Evolutionary conservation across 2,888 invertebrate genomes (phyloP).

Genomic region (Apamea sordens): DNA sequence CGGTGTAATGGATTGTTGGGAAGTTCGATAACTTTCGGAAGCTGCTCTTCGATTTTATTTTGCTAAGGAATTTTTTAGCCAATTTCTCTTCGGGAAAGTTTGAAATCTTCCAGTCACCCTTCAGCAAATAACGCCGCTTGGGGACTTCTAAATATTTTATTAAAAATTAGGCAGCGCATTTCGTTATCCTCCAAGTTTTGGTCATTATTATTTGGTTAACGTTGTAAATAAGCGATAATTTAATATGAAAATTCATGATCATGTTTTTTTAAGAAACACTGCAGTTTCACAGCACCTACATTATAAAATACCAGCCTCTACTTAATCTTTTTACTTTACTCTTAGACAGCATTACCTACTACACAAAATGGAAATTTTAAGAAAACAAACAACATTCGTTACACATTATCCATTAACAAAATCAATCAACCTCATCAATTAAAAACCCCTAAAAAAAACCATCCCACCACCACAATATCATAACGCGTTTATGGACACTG

Average conservation of each 20-base stretch:
- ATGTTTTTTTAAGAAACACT: not conserved
- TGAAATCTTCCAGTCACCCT: slow-evolving; percentile 87
- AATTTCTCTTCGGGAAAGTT: slow-evolving; percentile 87
- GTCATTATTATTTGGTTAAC: slow-evolving; percentile 48
- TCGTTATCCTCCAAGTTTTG: slow-evolving; percentile 52
- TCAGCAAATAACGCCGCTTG: slow-evolving; percentile 77
- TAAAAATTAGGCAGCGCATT: slow-evolving; percentile 65
- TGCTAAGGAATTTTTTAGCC: slow-evolving; percentile 89
- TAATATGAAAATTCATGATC: not conserved
- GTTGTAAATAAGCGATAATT: slow-evolving; percentile 28
- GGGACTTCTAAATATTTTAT: slow-evolving; percentile 73
- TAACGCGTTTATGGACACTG: slow-evolving; percentile 65
- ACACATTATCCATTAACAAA: not conserved
- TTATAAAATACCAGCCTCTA: not conserved
- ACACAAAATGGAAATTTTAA: not conserved
- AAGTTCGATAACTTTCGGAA: slow-evolving; percentile 90
- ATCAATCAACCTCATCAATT: slow-evolving; percentile 25
- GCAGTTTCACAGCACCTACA: not conserved
- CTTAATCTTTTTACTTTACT: not conserved
- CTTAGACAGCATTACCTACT: not conserved
- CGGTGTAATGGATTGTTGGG: slow-evolving; percentile 90
- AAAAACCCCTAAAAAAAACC: slow-evolving; percentile 16
- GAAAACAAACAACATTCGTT: not conserved
- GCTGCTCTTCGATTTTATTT: slow-evolving; percentile 89
- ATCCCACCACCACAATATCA: slow-evolving; percentile 50